Conservation (phyloP, 2,888 invertebrate genomes). For the Adineta ricciae region DNA sequence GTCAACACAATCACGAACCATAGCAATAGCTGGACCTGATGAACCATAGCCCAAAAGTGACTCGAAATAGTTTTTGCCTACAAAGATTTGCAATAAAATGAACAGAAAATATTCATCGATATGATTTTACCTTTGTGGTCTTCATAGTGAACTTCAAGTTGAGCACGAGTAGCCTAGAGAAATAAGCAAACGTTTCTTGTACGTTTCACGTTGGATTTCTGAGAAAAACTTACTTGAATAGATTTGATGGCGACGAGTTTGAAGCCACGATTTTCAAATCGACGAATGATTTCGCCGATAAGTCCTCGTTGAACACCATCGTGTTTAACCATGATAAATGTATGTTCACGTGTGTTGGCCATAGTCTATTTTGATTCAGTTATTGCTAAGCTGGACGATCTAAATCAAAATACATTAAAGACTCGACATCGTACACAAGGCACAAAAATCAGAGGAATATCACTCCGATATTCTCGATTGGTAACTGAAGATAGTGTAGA, state of each 20-base stretch:
- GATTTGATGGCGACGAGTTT: conserved; percentile 90
- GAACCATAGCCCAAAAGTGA: conserved; percentile 86
- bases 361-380: background rate
- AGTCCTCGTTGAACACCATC: conserved; percentile 95
- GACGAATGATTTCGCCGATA: conserved; percentile 83
- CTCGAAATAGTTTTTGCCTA: conserved; percentile 76
- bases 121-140: conserved; percentile 78
- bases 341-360: conserved; percentile 60
- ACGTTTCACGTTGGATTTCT: background rate
- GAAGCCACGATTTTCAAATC: conserved; percentile 92
- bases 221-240: conserved; percentile 60
- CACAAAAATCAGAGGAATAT: background rate
- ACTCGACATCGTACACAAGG: background rate
- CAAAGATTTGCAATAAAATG: conserved; percentile 59
- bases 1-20: conserved; percentile 54
- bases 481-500: background rate
- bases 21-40: conserved; percentile 62
- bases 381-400: background rate
- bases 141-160: conserved; percentile 81
- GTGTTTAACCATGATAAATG: conserved; percentile 95
- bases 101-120: conserved; percentile 84
- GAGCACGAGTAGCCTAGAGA: conserved; percentile 62
- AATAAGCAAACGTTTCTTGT: too few relatives aligned
- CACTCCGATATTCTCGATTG: too few relatives aligned
- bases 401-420: background rate